These are phyloP conservation scores for Laticauda laticaudata DNA, from an alignment of 2,113 vertebrate genomes.

Conservation along the genomic window DNA sequence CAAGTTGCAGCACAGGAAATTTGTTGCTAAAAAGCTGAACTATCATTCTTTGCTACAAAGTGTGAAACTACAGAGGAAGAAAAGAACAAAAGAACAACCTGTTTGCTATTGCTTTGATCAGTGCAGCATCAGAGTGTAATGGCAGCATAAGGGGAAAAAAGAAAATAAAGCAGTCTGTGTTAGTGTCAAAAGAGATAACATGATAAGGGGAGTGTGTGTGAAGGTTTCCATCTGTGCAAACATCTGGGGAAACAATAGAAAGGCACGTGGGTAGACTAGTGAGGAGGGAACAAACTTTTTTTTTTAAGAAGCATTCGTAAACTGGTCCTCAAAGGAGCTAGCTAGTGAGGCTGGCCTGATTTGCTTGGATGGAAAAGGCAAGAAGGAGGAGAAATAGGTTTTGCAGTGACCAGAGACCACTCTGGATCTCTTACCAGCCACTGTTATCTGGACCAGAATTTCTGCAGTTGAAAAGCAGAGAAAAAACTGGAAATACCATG, in stretches of 20 bases:
- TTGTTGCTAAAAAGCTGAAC: not conserved
- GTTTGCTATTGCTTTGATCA: not conserved
- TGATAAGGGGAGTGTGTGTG: not conserved
- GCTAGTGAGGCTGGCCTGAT: not conserved
- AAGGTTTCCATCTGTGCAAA: not conserved
- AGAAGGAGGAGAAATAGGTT: not conserved
- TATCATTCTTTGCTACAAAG: not conserved
- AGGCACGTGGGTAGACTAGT: not conserved
- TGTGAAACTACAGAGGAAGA: not conserved
- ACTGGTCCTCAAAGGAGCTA: not conserved
- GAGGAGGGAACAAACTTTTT: not conserved
- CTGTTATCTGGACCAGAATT: not conserved
- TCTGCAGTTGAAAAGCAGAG: not conserved
- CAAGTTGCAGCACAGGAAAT: not conserved
- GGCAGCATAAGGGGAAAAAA: not conserved
- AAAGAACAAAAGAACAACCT: not conserved
- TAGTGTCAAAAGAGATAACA: not conserved
- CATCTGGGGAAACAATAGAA: not conserved
- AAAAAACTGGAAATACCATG: not conserved
- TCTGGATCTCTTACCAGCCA: not conserved
- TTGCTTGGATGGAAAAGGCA: not conserved
- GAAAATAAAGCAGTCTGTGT: not conserved
- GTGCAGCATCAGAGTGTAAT: not conserved
- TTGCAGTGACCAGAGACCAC: not conserved
- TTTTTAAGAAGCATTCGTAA: not conserved